Percentiles rank a stretch among this genome's conserved stretches.
Evolutionary conservation across 2,797 vertebrate genomes (phyloP).

Genomic region (Paguma larvata): DNA sequence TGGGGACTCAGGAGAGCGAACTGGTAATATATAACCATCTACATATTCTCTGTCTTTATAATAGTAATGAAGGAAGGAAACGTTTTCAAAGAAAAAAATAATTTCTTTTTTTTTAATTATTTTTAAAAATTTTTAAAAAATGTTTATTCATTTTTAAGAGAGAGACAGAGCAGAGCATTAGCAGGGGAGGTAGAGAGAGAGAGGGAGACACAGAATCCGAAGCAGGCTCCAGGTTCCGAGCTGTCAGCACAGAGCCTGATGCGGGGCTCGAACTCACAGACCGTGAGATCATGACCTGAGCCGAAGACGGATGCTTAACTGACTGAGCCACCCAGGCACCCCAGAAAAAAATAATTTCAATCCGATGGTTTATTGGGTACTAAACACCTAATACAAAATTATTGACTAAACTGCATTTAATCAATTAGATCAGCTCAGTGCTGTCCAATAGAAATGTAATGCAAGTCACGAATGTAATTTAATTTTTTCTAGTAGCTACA

Average conservation of each 20-base stretch:
- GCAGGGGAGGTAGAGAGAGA: too few species aligned
- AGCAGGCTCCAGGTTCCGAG: too few species aligned
- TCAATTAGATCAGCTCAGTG: neutral
- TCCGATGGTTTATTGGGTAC: neutral
- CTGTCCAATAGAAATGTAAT: neutral
- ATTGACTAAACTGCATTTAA: neutral
- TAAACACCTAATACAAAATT: slow-evolving; percentile 18
- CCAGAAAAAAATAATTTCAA: slow-evolving; percentile 11
- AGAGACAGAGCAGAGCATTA: too few species aligned
- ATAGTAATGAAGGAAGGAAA: neutral
- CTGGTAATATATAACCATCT: neutral
- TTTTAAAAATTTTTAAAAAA: too few species aligned
- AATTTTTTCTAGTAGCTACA: slow-evolving; percentile 4
- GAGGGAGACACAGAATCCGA: too few species aligned
- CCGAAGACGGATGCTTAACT: too few species aligned
- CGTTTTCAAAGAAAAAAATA: neutral
- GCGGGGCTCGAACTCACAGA: too few species aligned
- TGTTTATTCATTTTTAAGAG: too few species aligned
- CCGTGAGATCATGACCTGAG: too few species aligned
- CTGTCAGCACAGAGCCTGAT: too few species aligned
- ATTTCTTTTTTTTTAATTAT: neutral
- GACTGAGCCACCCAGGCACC: too few species aligned
- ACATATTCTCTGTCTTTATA: neutral
- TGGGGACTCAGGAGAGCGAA: neutral
- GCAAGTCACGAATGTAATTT: neutral